A percentile compares a stretch with the other conserved stretches of the same genome.
These are phyloP conservation scores for Probosciger aterrimus DNA, from an alignment of 2,113 vertebrate species.

Conservation along the genomic window DNA sequence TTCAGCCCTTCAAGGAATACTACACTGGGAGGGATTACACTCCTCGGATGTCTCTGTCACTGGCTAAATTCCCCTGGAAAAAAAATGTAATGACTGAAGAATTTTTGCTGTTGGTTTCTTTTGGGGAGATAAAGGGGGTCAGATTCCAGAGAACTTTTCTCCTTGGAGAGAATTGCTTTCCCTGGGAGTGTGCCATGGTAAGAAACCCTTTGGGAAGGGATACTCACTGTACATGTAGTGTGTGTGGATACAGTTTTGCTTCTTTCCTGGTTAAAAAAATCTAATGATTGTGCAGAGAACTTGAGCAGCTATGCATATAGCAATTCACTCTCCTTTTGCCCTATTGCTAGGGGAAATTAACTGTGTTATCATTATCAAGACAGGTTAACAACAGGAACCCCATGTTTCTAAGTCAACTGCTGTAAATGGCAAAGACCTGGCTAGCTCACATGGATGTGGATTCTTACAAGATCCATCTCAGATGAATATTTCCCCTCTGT, in stretches of 20 bases:
- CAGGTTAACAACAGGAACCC: accelerated
- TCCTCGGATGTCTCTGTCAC: background rate
- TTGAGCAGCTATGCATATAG: background rate
- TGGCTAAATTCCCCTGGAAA: background rate
- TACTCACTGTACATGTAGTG: accelerated
- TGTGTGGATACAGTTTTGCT: background rate
- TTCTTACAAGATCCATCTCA: background rate
- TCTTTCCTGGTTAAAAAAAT: background rate
- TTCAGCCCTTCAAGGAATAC: background rate
- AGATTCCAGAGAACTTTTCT: background rate
- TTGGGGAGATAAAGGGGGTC: background rate
- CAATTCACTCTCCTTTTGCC: background rate
- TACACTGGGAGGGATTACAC: background rate
- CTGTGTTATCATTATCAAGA: accelerated
- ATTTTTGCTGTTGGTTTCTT: background rate
- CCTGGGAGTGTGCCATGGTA: accelerated
- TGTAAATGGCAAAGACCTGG: background rate
- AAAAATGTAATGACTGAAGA: background rate
- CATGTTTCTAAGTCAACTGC: background rate
- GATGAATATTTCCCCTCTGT: background rate
- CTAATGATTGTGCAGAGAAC: background rate
- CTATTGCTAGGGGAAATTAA: accelerated
- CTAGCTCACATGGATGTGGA: accelerated
- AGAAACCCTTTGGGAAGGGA: background rate
- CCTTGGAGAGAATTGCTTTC: background rate